Conservation (phyloP, 2,888 invertebrate genomes). For the Nephrotoma appendiculata region DNA sequence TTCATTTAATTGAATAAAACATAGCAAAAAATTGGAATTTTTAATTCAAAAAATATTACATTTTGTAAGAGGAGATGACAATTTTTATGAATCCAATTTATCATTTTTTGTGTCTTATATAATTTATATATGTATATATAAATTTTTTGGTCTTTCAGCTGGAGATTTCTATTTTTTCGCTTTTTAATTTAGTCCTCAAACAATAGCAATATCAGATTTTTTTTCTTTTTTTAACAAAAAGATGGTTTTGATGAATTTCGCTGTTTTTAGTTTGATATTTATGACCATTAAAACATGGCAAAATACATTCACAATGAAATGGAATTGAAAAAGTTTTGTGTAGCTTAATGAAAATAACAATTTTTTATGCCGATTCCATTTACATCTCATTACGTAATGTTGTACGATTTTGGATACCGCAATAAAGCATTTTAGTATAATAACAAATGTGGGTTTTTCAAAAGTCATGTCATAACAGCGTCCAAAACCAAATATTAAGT, state of each 20-base stretch:
- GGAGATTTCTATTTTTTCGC: background rate
- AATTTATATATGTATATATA: background rate
- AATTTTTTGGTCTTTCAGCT: background rate
- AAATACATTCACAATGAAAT: background rate
- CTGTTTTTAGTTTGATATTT: background rate
- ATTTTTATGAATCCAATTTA: background rate
- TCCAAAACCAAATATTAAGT: too few relatives aligned
- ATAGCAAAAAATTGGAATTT: background rate
- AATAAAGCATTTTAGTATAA: too few relatives aligned
- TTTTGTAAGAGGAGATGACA: background rate
- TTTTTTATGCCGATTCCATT: background rate
- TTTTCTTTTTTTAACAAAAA: background rate
- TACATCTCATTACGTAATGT: background rate
- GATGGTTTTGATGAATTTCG: background rate
- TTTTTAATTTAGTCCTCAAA: background rate
- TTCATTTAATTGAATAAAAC: background rate
- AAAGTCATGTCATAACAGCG: too few relatives aligned
- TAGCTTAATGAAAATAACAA: background rate
- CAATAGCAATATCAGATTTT: background rate
- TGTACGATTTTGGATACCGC: background rate
- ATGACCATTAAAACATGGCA: background rate
- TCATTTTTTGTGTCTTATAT: background rate
- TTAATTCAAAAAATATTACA: background rate
- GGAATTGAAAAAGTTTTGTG: background rate
- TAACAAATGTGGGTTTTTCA: too few relatives aligned